Conservation (phyloP, 2,113 vertebrate species). For the Acrocephalus arundinaceus region DNA sequence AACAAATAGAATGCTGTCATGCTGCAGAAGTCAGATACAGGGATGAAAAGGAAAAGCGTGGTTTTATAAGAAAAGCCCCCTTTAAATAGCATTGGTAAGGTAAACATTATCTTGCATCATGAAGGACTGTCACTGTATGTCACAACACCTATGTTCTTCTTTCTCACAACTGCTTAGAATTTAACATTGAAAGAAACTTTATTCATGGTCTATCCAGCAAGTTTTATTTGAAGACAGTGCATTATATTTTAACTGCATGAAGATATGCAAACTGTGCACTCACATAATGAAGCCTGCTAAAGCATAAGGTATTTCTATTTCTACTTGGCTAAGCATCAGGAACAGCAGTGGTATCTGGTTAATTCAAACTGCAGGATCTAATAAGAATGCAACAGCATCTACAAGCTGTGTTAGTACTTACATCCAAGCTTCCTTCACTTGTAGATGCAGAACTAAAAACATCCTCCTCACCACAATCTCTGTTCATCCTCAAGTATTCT, state of each 20-base stretch:
- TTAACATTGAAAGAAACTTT: background rate
- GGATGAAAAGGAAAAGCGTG: background rate
- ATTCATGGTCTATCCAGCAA: background rate
- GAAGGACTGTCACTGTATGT: background rate
- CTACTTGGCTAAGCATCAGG: background rate
- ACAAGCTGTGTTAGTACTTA: constrained; percentile 64
- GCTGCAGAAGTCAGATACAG: background rate
- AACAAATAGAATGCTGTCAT: background rate
- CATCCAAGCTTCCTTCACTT: constrained; percentile 63
- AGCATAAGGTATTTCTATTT: background rate
- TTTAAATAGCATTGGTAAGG: background rate
- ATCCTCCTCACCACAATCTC: constrained; percentile 66
- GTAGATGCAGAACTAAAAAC: constrained; percentile 40
- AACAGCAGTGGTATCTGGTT: background rate
- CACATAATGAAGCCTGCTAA: background rate
- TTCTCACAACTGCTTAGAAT: background rate
- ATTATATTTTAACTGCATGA: background rate
- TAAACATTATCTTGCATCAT: background rate
- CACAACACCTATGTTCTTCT: background rate
- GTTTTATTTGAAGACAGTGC: background rate
- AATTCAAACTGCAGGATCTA: background rate
- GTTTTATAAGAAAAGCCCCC: background rate
- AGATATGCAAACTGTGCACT: background rate
- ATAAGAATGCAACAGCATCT: background rate
- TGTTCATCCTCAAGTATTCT: constrained; percentile 32